Evolutionary conservation across 2,888 invertebrate genomes (phyloP).

Genomic region (Tinea semifulvella): DNA sequence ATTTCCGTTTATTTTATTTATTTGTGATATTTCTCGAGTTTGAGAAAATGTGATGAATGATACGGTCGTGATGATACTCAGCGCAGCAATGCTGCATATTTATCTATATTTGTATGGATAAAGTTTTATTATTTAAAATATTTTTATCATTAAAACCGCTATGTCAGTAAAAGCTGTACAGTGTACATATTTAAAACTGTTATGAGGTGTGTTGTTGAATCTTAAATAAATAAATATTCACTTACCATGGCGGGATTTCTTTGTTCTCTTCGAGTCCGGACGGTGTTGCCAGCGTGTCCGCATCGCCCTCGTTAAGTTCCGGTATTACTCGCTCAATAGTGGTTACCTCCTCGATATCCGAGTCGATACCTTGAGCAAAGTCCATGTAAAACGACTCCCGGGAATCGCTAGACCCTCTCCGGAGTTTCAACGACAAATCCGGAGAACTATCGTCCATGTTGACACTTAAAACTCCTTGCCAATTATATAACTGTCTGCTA

Average conservation of each 20-base stretch:
- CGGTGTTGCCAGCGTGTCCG: slow-evolving; percentile 58
- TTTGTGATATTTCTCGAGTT: too few species aligned
- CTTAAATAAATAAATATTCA: too few species aligned
- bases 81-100: too few species aligned
- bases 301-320: slow-evolving; percentile 55
- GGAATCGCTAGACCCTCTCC: slow-evolving; percentile 87
- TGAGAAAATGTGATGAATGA: too few species aligned
- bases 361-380: slow-evolving; percentile 89
- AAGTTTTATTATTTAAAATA: too few species aligned
- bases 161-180: too few species aligned
- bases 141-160: too few species aligned
- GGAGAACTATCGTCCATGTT: slow-evolving; percentile 81
- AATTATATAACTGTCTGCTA: neutral
- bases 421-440: slow-evolving; percentile 84
- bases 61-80: too few species aligned
- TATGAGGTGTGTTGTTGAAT: too few species aligned
- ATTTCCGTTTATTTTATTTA: too few species aligned
- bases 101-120: too few species aligned
- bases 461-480: slow-evolving; percentile 5
- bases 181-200: too few species aligned
- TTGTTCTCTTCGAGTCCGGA: slow-evolving; percentile 59
- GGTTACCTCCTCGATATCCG: slow-evolving; percentile 87
- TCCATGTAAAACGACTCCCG: slow-evolving; percentile 91
- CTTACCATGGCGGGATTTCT: slow-evolving; percentile 58
- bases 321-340: slow-evolving; percentile 70